Evolutionary conservation across 2,113 vertebrate genomes (phyloP).

Genomic region (Triplophysa rosa): DNA sequence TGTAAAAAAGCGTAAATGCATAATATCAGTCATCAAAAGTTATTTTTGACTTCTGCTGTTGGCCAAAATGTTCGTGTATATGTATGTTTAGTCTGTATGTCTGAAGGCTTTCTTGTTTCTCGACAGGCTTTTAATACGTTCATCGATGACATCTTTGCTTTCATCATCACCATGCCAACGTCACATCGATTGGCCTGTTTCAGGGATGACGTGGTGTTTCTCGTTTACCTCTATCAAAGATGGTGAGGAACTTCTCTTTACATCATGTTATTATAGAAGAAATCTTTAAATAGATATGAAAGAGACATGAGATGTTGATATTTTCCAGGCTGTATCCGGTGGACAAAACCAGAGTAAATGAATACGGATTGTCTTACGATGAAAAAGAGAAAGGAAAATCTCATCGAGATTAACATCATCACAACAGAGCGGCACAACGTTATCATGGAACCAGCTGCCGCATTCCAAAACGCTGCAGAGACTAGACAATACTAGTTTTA

Average conservation of each 20-base stretch:
- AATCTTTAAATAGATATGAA: too few species aligned
- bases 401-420: constrained; percentile 75
- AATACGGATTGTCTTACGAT: constrained; percentile 92
- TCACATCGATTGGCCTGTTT: constrained; percentile 98
- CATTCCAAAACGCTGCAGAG: neutral
- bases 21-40: neutral
- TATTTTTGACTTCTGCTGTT: neutral
- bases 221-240: constrained; percentile 97
- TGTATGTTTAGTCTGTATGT: neutral
- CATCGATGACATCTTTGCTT: constrained; percentile 97
- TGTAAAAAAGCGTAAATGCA: too few species aligned
- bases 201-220: constrained; percentile 94
- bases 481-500: neutral
- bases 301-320: neutral
- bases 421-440: neutral
- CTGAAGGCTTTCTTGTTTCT: constrained; percentile 2
- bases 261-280: neutral
- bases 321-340: constrained; percentile 93
- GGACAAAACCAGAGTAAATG: constrained; percentile 95
- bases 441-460: neutral
- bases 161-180: constrained; percentile 99
- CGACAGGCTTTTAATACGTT: constrained; percentile 96
- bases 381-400: constrained; percentile 80
- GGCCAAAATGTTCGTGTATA: neutral
- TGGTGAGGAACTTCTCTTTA: constrained; percentile 75